phyloP scores from a whole-genome alignment of 1,140 invertebrate genomes.

The Neomicropteryx cornuta region DNA sequence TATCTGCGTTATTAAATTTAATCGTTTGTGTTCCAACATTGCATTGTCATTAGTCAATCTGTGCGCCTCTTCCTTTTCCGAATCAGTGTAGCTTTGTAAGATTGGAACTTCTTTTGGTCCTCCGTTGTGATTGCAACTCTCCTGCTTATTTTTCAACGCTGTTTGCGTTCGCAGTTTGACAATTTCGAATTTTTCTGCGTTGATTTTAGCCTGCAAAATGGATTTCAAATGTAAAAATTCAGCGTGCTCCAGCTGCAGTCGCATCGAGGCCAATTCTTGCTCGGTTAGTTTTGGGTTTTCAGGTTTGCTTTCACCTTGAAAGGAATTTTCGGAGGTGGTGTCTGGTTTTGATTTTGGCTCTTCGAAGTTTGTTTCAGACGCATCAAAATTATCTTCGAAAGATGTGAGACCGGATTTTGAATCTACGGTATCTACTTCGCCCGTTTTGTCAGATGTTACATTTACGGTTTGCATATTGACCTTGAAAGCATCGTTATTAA shows the following conservation, averaged over 20 bases:
- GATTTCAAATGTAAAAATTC: constrained; percentile 55
- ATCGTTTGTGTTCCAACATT: constrained; percentile 53
- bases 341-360: constrained; percentile 15
- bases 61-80: constrained; percentile 33
- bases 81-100: constrained; percentile 30
- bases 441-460: too few relatives aligned
- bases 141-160: constrained; percentile 36
- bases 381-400: constrained; percentile 37
- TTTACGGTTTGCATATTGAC: too few relatives aligned
- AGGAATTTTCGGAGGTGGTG: constrained; percentile 11
- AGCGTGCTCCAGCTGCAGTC: constrained; percentile 51
- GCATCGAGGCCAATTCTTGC: constrained; percentile 44
- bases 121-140: constrained; percentile 28
- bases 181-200: constrained; percentile 53
- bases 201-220: constrained; percentile 49
- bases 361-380: constrained; percentile 23
- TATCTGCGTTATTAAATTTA: constrained; percentile 47
- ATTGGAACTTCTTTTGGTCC: constrained; percentile 37
- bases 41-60: constrained; percentile 51
- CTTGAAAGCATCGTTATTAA: too few relatives aligned
- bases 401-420: constrained; percentile 20
- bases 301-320: constrained; percentile 13
- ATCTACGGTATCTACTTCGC: too few relatives aligned
- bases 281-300: constrained; percentile 39
- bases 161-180: constrained; percentile 48